A percentile compares a stretch with the other conserved stretches of the same genome.
Evolutionary conservation across 2,797 vertebrate species (phyloP).

Genomic region (Garrulus glandarius): DNA sequence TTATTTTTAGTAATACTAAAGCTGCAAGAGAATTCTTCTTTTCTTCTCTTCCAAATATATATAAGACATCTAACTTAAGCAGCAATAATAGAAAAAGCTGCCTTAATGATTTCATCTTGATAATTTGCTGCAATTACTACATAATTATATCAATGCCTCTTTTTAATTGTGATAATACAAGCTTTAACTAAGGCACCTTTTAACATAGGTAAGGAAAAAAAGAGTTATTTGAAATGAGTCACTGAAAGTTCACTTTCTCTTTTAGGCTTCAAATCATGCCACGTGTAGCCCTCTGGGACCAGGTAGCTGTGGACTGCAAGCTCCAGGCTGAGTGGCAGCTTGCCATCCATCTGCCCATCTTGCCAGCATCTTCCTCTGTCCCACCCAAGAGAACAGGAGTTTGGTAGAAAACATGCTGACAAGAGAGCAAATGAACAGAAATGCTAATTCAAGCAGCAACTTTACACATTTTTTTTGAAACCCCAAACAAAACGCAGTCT

Average conservation of each 20-base stretch:
- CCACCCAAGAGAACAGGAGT: constrained; percentile 21
- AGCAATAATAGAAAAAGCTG: background rate
- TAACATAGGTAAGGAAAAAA: constrained; percentile 15
- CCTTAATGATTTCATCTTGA: background rate
- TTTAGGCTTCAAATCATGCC: background rate
- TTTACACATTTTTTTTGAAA: background rate
- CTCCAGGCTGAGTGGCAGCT: constrained; percentile 61
- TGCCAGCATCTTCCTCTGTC: constrained; percentile 46
- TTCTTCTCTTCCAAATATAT: background rate
- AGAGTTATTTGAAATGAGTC: constrained; percentile 4
- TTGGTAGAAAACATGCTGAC: constrained; percentile 39
- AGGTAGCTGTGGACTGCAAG: background rate
- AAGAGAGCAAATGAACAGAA: background rate
- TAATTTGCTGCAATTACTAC: background rate
- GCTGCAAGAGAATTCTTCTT: background rate
- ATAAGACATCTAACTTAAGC: background rate
- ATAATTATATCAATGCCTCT: background rate
- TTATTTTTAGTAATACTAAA: background rate
- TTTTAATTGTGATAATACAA: background rate
- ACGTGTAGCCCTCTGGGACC: constrained; percentile 1
- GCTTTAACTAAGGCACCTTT: background rate
- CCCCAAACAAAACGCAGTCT: background rate
- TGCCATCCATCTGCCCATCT: constrained; percentile 66
- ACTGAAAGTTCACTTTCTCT: constrained; percentile 37
- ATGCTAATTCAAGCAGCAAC: background rate